Evolutionary conservation across 2,888 invertebrate species (phyloP).

Genomic region (Tortricodes alternella): DNA sequence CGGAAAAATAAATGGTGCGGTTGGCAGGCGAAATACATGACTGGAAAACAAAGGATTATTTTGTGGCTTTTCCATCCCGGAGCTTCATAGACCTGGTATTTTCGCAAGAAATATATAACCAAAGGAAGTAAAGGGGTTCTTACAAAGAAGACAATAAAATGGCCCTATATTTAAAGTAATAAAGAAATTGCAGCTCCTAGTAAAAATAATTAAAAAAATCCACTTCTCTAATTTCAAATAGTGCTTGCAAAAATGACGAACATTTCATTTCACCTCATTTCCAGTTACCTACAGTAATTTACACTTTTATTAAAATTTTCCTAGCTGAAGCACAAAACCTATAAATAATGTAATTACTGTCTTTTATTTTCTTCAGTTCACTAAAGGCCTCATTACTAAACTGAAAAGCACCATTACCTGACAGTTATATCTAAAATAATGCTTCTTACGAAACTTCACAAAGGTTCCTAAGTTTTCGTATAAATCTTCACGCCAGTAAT

Average conservation of each 20-base stretch:
- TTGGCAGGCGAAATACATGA: not conserved
- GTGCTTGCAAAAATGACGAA: too few species aligned
- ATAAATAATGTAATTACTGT: not conserved
- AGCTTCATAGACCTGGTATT: not conserved
- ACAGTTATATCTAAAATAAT: conserved; percentile 16
- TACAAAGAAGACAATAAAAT: too few species aligned
- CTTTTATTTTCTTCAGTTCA: not conserved
- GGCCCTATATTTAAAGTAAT: too few species aligned
- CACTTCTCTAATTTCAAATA: too few species aligned
- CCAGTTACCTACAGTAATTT: too few species aligned
- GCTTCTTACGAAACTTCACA: conserved; percentile 1
- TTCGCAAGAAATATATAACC: too few species aligned
- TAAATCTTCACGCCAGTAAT: conserved; percentile 13
- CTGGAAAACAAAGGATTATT: not conserved
- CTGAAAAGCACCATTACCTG: conserved; percentile 6
- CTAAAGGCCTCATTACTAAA: not conserved
- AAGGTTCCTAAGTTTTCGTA: conserved; percentile 11
- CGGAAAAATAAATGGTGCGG: not conserved
- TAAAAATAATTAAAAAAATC: too few species aligned
- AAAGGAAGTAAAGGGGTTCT: too few species aligned
- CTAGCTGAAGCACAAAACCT: too few species aligned
- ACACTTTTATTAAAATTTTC: too few species aligned
- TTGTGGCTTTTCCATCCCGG: not conserved
- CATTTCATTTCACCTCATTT: too few species aligned
- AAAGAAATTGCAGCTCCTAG: too few species aligned